Conservation (phyloP, 2,888 invertebrate species). For the Torymus aiolomorphi region DNA sequence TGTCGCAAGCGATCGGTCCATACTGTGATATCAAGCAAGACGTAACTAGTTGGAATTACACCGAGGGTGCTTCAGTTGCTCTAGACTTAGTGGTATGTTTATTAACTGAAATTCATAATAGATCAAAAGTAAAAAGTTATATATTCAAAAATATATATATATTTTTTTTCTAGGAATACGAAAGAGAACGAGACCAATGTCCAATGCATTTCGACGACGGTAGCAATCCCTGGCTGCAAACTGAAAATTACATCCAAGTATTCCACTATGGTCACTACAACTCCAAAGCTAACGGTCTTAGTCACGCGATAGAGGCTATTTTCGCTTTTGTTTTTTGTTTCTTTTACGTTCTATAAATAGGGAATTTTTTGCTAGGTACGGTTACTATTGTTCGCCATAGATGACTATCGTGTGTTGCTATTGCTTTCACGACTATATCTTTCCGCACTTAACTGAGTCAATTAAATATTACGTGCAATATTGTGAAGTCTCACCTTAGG, state of each 20-base stretch:
- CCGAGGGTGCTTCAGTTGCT: slow-evolving; percentile 94
- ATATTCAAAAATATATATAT: background rate
- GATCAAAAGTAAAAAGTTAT: background rate
- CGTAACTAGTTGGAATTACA: slow-evolving; percentile 91
- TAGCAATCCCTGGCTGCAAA: slow-evolving; percentile 87
- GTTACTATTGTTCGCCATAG: slow-evolving; percentile 3
- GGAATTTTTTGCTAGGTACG: background rate
- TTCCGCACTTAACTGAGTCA: background rate
- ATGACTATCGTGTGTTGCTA: slow-evolving; percentile 14
- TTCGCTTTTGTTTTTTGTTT: background rate
- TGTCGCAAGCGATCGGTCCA: slow-evolving; percentile 92
- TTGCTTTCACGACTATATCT: slow-evolving; percentile 11
- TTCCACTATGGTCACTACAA: slow-evolving; percentile 79
- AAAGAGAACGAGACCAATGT: slow-evolving; percentile 88
- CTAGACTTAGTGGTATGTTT: slow-evolving; percentile 86
- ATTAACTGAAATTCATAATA: slow-evolving; percentile 79
- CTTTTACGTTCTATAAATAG: background rate
- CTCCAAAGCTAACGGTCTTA: slow-evolving; percentile 20
- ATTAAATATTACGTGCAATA: slow-evolving; percentile 5
- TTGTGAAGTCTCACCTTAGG: slow-evolving; percentile 25
- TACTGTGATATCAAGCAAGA: slow-evolving; percentile 93
- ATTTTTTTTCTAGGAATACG: slow-evolving; percentile 70
- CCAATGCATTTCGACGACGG: slow-evolving; percentile 99
- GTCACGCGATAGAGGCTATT: background rate
- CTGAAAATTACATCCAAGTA: slow-evolving; percentile 84